A percentile compares a stretch with the other conserved stretches of the same genome.
phyloP scores from a whole-genome alignment of 2,797 vertebrate species.

The Dicrostonyx torquatus region DNA sequence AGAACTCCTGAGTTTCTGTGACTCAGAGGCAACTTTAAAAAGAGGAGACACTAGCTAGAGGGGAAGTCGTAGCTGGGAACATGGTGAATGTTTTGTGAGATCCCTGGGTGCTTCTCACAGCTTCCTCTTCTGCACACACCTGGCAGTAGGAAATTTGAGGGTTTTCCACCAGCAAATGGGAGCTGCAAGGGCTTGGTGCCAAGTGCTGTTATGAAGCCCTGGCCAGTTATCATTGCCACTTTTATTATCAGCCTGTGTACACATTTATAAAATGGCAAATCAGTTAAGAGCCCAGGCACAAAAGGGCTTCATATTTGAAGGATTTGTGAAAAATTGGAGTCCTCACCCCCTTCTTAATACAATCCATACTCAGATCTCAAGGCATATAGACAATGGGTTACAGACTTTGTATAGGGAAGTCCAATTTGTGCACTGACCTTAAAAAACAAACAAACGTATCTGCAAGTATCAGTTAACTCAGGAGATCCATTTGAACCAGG shows the following conservation, averaged over 20 bases:
- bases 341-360: background rate
- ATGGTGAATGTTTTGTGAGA: background rate
- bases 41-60: background rate
- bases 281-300: background rate
- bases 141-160: conserved; percentile 39
- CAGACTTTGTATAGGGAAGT: conserved; percentile 50
- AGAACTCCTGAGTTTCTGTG: background rate
- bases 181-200: conserved; percentile 1
- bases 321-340: conserved; percentile 12
- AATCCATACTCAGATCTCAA: background rate
- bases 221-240: background rate
- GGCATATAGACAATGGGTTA: background rate
- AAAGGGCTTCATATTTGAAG: background rate
- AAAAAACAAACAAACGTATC: conserved; percentile 7
- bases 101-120: background rate
- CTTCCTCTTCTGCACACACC: conserved; percentile 47
- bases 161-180: conserved; percentile 54
- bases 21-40: background rate
- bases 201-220: background rate
- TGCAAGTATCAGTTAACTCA: conserved; percentile 38
- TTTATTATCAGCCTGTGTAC: background rate
- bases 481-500: conserved; percentile 35
- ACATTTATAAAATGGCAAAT: background rate
- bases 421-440: background rate
- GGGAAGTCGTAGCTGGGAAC: conserved; percentile 10